These are phyloP conservation scores for Anabacerthia variegaticeps DNA, from an alignment of 2,797 vertebrate species.

Conservation along the genomic window DNA sequence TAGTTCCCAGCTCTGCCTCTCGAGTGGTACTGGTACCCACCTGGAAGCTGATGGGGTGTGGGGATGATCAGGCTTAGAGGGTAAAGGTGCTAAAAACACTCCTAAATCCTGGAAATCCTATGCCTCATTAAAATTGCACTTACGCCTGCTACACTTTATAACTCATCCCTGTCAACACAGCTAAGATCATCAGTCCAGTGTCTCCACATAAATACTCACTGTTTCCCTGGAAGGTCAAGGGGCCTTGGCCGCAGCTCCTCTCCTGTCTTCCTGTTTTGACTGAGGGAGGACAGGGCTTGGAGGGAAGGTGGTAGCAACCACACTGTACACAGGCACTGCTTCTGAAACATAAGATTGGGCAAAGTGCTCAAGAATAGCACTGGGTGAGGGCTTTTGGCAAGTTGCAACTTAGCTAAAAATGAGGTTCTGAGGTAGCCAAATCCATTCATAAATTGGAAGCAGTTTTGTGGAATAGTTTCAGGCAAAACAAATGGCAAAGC, in stretches of 20 bases:
- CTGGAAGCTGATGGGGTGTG: background rate
- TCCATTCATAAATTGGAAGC: constrained; percentile 68
- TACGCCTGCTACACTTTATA: constrained; percentile 26
- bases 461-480: constrained; percentile 70
- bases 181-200: background rate
- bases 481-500: constrained; percentile 67
- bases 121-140: constrained; percentile 38
- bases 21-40: background rate
- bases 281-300: constrained; percentile 34
- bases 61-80: background rate
- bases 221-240: constrained; percentile 62
- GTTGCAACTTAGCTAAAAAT: constrained; percentile 32
- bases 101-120: constrained; percentile 63
- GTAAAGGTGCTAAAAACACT: constrained; percentile 43
- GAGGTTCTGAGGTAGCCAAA: constrained; percentile 63
- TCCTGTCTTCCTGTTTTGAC: constrained; percentile 63
- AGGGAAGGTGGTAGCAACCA: constrained; percentile 38
- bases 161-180: constrained; percentile 63
- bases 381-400: constrained; percentile 58
- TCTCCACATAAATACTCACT: constrained; percentile 9
- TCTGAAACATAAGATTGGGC: constrained; percentile 56
- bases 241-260: constrained; percentile 24
- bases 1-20: background rate
- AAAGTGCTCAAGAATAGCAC: constrained; percentile 19
- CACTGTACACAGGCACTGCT: background rate